Base-by-base conservation (phyloP, 2,888 invertebrate genomes). In the Athalia rosae region DNA sequence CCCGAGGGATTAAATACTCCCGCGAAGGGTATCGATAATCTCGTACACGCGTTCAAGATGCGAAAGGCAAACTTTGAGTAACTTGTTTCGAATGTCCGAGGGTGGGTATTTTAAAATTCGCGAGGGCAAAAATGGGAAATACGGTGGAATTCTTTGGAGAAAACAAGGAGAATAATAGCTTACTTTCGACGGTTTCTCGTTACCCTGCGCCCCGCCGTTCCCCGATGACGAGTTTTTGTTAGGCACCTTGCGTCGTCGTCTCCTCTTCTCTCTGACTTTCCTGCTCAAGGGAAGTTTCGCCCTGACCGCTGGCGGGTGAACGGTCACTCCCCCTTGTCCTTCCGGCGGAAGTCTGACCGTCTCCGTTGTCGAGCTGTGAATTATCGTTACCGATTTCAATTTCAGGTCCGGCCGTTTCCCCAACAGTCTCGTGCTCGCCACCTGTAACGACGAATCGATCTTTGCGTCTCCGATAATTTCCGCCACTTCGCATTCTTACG, bases 341-440 rank as follows among this genome's bases (percentile, higher is more conserved):
- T 92, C 92, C 77, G 92, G 91, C 61, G 96, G 96, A 83, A 96
- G 91, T 45, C 96, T 93, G 81, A 96, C 96, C 81, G 96, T 96
- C 91, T 97, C 97, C 79, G 96, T 96, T 78, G 96, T 95, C 83
- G 96, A 95, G 88, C 95, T 96, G 92, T 97, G 97, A 87, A 97
- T 95, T 89, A 97, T 96, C 84, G 97, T 97, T 83, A 97, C 94
- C 28, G 95, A 95, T 90, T 96, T 96, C 85, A 96, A 92, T 90
- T 97, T 96, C 89, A 94, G 93, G 90, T 95, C 95, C 81, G 94
- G 93, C 81, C 94, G 93, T 85, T 96, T 97, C 86, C 96, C 95
- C 86, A 96, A 92, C 86, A 95, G 92, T 85, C 94, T 94, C 84
- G 95, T 95, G 91, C 95, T 95, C 87, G 95, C 92, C 86, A 95